Conservation (phyloP, 2,888 invertebrate genomes). For the Leptopterna dolabrata region DNA sequence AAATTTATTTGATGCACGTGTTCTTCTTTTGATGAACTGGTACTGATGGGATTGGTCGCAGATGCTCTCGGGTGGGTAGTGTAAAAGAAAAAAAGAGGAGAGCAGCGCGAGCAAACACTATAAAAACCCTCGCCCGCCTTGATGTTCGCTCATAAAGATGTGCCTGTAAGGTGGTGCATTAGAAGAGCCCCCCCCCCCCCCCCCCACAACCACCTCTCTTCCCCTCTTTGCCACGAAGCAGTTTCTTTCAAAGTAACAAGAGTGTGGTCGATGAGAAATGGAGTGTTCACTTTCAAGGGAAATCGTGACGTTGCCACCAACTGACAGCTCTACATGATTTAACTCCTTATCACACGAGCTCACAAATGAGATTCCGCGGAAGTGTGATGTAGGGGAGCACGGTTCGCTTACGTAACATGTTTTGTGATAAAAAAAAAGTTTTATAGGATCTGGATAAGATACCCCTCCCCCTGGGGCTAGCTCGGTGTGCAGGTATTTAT, state of each 20-base stretch:
- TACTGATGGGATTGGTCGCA: neutral
- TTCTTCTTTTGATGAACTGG: neutral
- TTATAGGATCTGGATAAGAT: neutral
- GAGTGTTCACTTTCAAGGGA: neutral
- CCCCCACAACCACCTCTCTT: no score
- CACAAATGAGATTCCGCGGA: neutral
- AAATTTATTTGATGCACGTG: neutral
- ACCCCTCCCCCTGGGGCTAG: neutral
- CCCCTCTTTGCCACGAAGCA: neutral
- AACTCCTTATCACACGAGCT: slow-evolving; percentile 6
- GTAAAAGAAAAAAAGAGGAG: neutral
- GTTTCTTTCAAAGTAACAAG: slow-evolving; percentile 19
- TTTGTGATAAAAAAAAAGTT: neutral
- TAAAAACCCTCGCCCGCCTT: neutral
- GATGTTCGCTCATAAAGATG: slow-evolving; percentile 26
- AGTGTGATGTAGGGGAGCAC: neutral
- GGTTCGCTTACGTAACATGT: neutral
- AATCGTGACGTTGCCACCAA: neutral
- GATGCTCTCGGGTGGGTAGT: neutral
- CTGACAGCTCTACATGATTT: slow-evolving; percentile 4
- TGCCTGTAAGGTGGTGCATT: slow-evolving; percentile 24
- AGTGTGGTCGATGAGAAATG: slow-evolving; percentile 17
- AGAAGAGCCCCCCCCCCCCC: neutral
- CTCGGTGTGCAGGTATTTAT: neutral
- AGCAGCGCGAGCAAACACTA: neutral